These are phyloP conservation scores for Spialia ferax DNA, from an alignment of 2,888 invertebrate species.

Conservation along the genomic window DNA sequence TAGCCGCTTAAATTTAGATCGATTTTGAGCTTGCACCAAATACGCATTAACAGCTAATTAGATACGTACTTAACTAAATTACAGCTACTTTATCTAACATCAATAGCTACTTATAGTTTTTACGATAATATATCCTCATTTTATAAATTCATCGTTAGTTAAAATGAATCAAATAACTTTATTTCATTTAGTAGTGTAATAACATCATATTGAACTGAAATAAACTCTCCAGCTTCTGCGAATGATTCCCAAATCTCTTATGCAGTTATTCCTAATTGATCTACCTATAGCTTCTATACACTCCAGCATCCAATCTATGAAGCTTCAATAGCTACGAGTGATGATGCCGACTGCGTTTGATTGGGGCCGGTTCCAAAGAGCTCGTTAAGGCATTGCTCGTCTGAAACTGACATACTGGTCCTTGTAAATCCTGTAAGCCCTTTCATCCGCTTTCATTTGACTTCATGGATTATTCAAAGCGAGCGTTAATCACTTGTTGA, in stretches of 20 bases:
- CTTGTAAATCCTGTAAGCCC: not conserved
- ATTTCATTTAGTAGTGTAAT: too few relatives aligned
- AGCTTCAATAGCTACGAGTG: not conserved
- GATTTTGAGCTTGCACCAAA: too few relatives aligned
- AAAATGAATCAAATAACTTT: too few relatives aligned
- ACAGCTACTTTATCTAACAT: too few relatives aligned
- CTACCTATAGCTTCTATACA: not conserved
- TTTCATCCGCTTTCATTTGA: not conserved
- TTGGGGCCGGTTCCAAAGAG: not conserved
- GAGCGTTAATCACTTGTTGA: not conserved
- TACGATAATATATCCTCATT: too few relatives aligned
- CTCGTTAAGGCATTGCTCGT: not conserved
- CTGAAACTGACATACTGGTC: not conserved
- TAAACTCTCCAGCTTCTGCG: not conserved
- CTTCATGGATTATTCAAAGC: not conserved
- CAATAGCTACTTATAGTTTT: too few relatives aligned
- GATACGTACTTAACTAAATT: too few relatives aligned
- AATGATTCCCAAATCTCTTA: not conserved
- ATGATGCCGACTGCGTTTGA: not conserved
- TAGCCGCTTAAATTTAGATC: too few relatives aligned
- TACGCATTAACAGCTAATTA: too few relatives aligned
- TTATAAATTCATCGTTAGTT: too few relatives aligned
- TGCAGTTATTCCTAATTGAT: not conserved
- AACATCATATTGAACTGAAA: not conserved
- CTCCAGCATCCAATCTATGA: not conserved